Evolutionary conservation across 2,113 vertebrate genomes (phyloP), one percentile per base, ranked within the genome.

Genomic region (Pygathrix nemaeus): DNA sequence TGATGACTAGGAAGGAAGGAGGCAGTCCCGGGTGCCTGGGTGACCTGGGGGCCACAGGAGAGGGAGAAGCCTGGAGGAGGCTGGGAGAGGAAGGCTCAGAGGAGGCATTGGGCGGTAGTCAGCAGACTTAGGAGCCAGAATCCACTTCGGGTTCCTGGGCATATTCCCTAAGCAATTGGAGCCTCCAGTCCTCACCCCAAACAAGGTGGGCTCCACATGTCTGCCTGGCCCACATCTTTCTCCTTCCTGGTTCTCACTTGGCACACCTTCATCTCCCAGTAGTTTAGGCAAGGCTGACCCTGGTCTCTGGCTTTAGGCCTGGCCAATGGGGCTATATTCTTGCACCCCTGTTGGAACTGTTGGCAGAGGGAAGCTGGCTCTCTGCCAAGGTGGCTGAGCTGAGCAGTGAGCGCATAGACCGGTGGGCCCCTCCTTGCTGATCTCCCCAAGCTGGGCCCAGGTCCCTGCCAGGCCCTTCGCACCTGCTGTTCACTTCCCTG

Each of bases 61-160:
- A 64, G 27, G 27, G 61, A 64, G 61, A 13, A 45, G 57, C 32
- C 76, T 10, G 20, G 59, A 68, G 68, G 72, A 57, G 68, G 25
- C n/a, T 7, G 16, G 61, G 81, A 43, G 84, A 50, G 10, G 48
- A 30, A 25, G 27, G 30, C 0, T 7, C 16, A 18, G 27, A 5
- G 30, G 21, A 57, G 38, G 21, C 38, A 1, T 6, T 0, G 2
- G 55, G 16, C 16, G 32, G 23, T 38, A 23, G 13, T 8, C 59
- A 87, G 70, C 68, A 66, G 76, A 27, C 40, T 20, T n/a, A 64
- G 45, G 45, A 57, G 88, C 18, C n/a, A 18, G 32, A 76, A 18
- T 59, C 40, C 38, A 13, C 45, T 66, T 38, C 7, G 50, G 32
- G 70, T n/a, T 30, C 50, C 27, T 5, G 1, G 3, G 25, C 30